Evolutionary conservation across 1,140 invertebrate genomes (phyloP).

Genomic region (Drosophila ohnishii): DNA sequence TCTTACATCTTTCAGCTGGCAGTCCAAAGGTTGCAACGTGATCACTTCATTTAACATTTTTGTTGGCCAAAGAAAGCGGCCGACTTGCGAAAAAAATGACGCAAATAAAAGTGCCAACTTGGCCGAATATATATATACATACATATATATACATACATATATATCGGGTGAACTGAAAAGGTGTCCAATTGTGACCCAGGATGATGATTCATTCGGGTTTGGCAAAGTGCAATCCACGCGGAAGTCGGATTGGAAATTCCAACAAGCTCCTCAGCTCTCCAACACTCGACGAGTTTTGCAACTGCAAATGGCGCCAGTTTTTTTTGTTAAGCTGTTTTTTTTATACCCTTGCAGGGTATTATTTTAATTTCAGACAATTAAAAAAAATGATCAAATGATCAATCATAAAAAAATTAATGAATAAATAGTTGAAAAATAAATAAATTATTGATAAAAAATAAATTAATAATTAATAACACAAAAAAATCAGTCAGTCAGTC

Average conservation of each 20-base stretch:
- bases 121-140: conserved; percentile 6
- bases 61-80: conserved; percentile 48
- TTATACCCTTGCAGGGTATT: no score
- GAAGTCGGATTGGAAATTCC: conserved; percentile 33
- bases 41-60: conserved; percentile 15
- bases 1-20: not conserved
- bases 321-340: not conserved
- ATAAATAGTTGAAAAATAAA: no score
- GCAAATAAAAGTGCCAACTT: conserved; percentile 37
- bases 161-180: conserved; percentile 27
- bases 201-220: conserved; percentile 31
- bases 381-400: no score
- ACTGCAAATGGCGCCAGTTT: conserved; percentile 14
- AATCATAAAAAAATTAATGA: no score
- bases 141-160: conserved; percentile 1
- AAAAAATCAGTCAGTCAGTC: no score
- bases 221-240: conserved; percentile 41
- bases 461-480: no score
- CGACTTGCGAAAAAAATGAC: conserved; percentile 21
- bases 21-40: conserved; percentile 38
- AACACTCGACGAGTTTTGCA: conserved; percentile 4
- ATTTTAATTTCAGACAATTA: no score
- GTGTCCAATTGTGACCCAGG: conserved; percentile 54
- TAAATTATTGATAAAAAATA: no score
- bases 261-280: not conserved